A percentile compares a stretch with the other conserved stretches of the same genome.
phyloP scores from a whole-genome alignment of 2,888 invertebrate species.

The Drosophila meridionalis region DNA sequence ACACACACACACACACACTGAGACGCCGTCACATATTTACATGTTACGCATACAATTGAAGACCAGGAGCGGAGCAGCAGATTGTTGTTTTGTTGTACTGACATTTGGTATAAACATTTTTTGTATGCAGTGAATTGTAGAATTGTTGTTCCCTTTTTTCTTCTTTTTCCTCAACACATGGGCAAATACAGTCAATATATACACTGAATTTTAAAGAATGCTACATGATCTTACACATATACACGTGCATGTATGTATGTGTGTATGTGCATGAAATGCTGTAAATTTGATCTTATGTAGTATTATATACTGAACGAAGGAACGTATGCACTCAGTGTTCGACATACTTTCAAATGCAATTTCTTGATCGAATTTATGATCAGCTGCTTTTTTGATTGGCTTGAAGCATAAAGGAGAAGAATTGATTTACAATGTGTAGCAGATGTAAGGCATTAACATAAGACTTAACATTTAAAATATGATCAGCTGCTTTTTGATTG shows the following conservation, averaged over 20 bases:
- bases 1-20: slow-evolving; percentile 3
- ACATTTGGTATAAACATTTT: slow-evolving; percentile 71
- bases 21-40: slow-evolving; percentile 1
- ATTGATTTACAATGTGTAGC: neutral
- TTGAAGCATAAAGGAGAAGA: neutral
- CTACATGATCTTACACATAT: slow-evolving; percentile 32
- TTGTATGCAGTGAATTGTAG: slow-evolving; percentile 52
- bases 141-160: slow-evolving; percentile 38
- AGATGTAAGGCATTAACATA: neutral
- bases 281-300: slow-evolving; percentile 20
- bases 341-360: slow-evolving; percentile 13
- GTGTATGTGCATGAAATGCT: neutral
- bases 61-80: slow-evolving; percentile 14
- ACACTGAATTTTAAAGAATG: slow-evolving; percentile 22
- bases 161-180: slow-evolving; percentile 27
- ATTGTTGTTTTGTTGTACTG: slow-evolving; percentile 64
- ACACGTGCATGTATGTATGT: neutral
- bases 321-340: slow-evolving; percentile 1
- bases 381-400: slow-evolving; percentile 2
- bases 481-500: neutral
- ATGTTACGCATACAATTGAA: slow-evolving; percentile 23
- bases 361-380: slow-evolving; percentile 5
- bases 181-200: slow-evolving; percentile 40
- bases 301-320: neutral
- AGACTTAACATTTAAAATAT: neutral